phyloP scores from a whole-genome alignment of 2,797 vertebrate species.

The Austrolebias charrua region DNA sequence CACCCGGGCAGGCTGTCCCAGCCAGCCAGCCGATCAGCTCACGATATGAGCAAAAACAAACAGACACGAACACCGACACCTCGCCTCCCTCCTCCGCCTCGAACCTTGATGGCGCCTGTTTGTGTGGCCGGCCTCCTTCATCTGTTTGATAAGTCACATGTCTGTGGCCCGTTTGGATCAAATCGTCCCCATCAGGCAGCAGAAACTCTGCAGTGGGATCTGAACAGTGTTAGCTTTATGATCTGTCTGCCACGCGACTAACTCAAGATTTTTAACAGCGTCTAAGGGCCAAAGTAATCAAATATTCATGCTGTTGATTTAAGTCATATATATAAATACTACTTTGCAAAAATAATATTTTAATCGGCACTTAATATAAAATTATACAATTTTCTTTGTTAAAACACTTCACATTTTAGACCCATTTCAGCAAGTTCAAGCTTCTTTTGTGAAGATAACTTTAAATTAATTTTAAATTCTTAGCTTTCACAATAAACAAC shows the following conservation, averaged over 20 bases:
- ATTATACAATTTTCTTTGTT: no score
- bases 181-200: slow-evolving; percentile 34
- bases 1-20: slow-evolving; percentile 54
- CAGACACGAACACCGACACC: slow-evolving; percentile 58
- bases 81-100: slow-evolving; percentile 53
- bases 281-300: no score
- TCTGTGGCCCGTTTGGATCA: slow-evolving; percentile 24
- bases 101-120: slow-evolving; percentile 37
- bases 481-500: no score
- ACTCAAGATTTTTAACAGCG: not conserved
- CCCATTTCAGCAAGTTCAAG: not conserved
- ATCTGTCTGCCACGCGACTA: not conserved
- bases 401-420: no score
- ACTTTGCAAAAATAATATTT: no score
- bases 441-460: not conserved
- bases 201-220: not conserved
- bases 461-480: not conserved
- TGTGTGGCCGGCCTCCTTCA: slow-evolving; percentile 23
- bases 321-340: no score
- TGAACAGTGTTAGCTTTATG: not conserved
- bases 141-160: slow-evolving; percentile 14
- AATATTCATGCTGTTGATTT: no score
- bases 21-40: slow-evolving; percentile 33
- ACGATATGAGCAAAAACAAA: slow-evolving; percentile 69
- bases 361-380: no score